phyloP scores from a whole-genome alignment of 2,888 invertebrate genomes.

The Latheticus oryzae region DNA sequence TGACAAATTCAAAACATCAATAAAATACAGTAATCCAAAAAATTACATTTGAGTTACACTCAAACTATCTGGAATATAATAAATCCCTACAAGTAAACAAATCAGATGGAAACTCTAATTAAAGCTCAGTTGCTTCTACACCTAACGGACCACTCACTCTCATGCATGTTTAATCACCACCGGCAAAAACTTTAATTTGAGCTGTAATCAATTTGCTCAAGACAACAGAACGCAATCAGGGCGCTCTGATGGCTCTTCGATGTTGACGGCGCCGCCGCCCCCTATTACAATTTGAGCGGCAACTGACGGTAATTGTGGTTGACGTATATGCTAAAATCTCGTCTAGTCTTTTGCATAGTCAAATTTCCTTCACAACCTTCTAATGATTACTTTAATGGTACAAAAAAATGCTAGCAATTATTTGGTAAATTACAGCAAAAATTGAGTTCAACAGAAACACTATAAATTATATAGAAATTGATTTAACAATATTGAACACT shows the following conservation, averaged over 20 bases:
- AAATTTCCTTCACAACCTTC: slow-evolving; percentile 36
- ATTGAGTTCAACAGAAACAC: slow-evolving; percentile 30
- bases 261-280: slow-evolving; percentile 31
- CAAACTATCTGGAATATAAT: too few species aligned
- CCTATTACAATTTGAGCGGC: slow-evolving; percentile 33
- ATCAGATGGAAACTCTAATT: slow-evolving; percentile 56
- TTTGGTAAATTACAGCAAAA: slow-evolving; percentile 30
- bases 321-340: slow-evolving; percentile 42
- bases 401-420: slow-evolving; percentile 26
- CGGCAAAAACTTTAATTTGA: slow-evolving; percentile 64
- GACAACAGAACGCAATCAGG: slow-evolving; percentile 63
- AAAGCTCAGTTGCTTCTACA: slow-evolving; percentile 57
- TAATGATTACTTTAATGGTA: slow-evolving; percentile 28
- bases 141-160: slow-evolving; percentile 53
- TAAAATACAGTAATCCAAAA: too few species aligned
- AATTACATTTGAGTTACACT: neutral
- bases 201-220: slow-evolving; percentile 65
- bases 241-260: slow-evolving; percentile 42
- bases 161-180: slow-evolving; percentile 63
- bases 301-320: slow-evolving; percentile 43
- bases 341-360: slow-evolving; percentile 36
- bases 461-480: slow-evolving; percentile 55
- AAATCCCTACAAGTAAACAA: slow-evolving; percentile 30
- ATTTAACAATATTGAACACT: slow-evolving; percentile 54
- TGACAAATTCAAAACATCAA: too few species aligned